Evolutionary conservation across 1,140 invertebrate species (phyloP).

Genomic region (Mercenaria mercenaria): DNA sequence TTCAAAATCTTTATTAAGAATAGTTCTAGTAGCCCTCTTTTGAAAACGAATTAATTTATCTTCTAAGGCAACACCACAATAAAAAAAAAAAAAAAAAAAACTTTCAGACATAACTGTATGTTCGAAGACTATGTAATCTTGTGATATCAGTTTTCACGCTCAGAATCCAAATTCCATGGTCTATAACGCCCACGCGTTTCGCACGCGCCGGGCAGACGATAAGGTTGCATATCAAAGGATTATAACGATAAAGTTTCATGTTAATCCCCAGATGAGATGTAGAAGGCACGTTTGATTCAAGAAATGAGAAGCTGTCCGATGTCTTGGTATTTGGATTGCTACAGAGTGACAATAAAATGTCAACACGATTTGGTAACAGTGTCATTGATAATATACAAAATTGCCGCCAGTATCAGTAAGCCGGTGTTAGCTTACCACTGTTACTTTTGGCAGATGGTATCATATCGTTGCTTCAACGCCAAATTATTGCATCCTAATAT

Average conservation of each 20-base stretch:
- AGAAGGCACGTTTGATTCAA: background rate
- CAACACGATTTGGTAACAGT: background rate
- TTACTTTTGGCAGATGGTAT: background rate
- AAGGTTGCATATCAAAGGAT: conserved; percentile 6
- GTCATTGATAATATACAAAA: background rate
- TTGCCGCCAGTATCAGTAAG: background rate
- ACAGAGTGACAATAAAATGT: background rate
- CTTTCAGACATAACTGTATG: too few relatives aligned
- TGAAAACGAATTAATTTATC: too few relatives aligned
- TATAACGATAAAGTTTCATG: background rate
- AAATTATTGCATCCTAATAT: too few relatives aligned
- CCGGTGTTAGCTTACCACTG: background rate
- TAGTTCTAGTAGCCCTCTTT: too few relatives aligned
- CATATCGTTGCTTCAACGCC: too few relatives aligned
- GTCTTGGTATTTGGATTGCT: background rate
- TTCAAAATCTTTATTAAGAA: too few relatives aligned
- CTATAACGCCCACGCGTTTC: background rate
- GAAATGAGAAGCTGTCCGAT: background rate
- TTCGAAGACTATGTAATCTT: background rate
- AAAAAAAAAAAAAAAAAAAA: too few relatives aligned
- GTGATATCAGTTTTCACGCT: conserved; percentile 2
- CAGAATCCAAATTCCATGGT: conserved; percentile 4
- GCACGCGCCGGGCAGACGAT: background rate
- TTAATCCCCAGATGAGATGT: background rate
- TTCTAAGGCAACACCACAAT: too few relatives aligned